Evolutionary conservation across 2,888 invertebrate genomes (phyloP), one percentile per base, ranked within the genome.

Genomic region (Homarus gammarus): DNA sequence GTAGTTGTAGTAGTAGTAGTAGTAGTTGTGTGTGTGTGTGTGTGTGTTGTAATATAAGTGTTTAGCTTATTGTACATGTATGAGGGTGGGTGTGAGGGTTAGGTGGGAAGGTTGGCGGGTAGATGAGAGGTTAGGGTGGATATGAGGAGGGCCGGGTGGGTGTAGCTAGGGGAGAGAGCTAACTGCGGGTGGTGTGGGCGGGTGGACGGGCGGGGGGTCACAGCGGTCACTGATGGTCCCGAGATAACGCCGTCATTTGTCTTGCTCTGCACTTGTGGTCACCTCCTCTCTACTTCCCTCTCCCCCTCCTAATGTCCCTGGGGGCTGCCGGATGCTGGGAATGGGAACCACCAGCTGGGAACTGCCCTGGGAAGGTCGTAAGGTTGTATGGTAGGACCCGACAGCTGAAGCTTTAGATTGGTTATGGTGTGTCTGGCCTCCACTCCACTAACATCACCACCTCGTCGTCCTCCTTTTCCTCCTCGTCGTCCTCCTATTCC

Each of bases 231-330:
- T 56, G 73, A 73, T 73, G 84, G 75, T 73, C 75, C 27, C 56
- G n/a, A 84, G 84, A 84, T 84, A 84, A 84, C 51, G 33, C 56
- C n/a, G 56, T 84, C 84, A 84, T 84, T 84, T 84, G 84, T 84
- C 84, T 84, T 84, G 40, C 84, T 84, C 36, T 84, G 84, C 84
- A 75, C 73, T 84, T 73, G 84, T 56, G 73, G 84, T 84, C 84
- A 73, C 56, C 38, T 51, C 1, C 36, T 36, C 51, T 12, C 64
- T 27, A 18, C 38, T 38, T n/a, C 64, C 27, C 64, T 27, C 81
- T 27, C 40, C 64, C 40, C 70, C 22, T 18, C 3, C 70, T 64
- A 5, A 64, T 70, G 33, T 6, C 70, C 18, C 22, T 2, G 44
- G 44, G 12, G 6, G 5, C 44, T 44, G 44, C 44, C 12, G 44